Percentiles rank a stretch among this genome's conserved stretches.
Evolutionary conservation across 2,888 invertebrate species (phyloP).

Genomic region (Himalopsyche anomala): DNA sequence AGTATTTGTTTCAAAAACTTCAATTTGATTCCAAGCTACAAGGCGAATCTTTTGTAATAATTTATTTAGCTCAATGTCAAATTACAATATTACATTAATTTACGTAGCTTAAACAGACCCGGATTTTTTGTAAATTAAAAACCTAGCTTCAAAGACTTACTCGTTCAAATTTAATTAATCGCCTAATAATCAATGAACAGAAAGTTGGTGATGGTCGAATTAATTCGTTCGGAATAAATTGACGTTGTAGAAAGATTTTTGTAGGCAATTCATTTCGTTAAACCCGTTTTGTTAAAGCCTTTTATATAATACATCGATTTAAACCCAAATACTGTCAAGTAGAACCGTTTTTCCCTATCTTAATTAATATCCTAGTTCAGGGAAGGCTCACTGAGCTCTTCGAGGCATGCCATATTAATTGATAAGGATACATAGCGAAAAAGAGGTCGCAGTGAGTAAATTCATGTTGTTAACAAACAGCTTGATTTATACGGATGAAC

Average conservation of each 20-base stretch:
- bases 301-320: conserved; percentile 26
- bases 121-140: no score
- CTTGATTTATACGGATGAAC: no score
- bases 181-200: neutral
- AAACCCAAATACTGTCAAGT: conserved; percentile 22
- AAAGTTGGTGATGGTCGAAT: conserved; percentile 5
- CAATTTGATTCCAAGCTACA: no score
- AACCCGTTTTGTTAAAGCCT: neutral
- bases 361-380: conserved; percentile 24
- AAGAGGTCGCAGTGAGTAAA: no score
- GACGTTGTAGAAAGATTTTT: neutral
- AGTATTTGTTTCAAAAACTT: no score
- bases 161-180: neutral
- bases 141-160: no score
- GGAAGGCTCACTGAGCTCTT: neutral
- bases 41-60: no score
- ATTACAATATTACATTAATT: no score
- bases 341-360: conserved; percentile 11
- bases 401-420: conserved; percentile 13
- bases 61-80: no score
- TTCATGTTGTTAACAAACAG: no score
- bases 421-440: no score
- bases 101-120: no score
- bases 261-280: conserved; percentile 14
- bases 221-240: conserved; percentile 5